Conservation (phyloP, 2,888 invertebrate species). For the Adela reaumurella region DNA sequence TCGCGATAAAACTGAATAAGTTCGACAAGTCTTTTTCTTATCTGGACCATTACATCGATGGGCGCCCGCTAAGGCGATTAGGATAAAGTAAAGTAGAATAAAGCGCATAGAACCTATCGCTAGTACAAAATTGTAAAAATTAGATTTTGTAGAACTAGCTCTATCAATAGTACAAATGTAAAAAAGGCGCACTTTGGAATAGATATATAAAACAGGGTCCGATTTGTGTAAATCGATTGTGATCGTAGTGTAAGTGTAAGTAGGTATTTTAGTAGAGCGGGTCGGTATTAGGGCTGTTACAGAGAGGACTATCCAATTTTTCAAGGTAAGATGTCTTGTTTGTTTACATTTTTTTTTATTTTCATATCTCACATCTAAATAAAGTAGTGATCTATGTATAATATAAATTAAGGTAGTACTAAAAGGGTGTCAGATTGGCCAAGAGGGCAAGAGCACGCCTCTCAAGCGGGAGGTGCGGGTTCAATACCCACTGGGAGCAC, state of each 20-base stretch:
- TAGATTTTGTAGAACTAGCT: conserved; percentile 31
- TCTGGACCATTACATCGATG: conserved; percentile 55
- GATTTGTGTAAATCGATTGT: conserved; percentile 57
- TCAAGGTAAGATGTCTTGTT: not conserved
- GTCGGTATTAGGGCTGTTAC: not conserved
- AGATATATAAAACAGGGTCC: conserved; percentile 54
- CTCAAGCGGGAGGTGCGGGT: too few relatives aligned
- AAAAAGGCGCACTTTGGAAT: conserved; percentile 18
- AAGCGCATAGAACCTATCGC: conserved; percentile 16
- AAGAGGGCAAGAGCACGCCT: too few relatives aligned
- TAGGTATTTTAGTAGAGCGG: conserved; percentile 6
- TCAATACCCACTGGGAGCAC: too few relatives aligned
- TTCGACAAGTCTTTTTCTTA: conserved; percentile 54
- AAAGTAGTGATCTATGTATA: too few relatives aligned
- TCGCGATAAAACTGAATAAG: conserved; percentile 51
- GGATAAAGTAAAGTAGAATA: not conserved
- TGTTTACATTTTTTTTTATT: not conserved
- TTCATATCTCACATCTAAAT: too few relatives aligned
- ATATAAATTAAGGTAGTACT: too few relatives aligned
- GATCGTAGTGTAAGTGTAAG: conserved; percentile 49
- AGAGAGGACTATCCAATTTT: not conserved
- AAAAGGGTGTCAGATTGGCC: too few relatives aligned
- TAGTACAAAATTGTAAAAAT: conserved; percentile 46
- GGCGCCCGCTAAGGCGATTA: conserved; percentile 8
- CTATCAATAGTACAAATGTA: conserved; percentile 52